Evolutionary conservation across 2,797 vertebrate species (phyloP), one percentile per base, ranked within the genome.

Genomic region (Pelodytes ibericus): DNA sequence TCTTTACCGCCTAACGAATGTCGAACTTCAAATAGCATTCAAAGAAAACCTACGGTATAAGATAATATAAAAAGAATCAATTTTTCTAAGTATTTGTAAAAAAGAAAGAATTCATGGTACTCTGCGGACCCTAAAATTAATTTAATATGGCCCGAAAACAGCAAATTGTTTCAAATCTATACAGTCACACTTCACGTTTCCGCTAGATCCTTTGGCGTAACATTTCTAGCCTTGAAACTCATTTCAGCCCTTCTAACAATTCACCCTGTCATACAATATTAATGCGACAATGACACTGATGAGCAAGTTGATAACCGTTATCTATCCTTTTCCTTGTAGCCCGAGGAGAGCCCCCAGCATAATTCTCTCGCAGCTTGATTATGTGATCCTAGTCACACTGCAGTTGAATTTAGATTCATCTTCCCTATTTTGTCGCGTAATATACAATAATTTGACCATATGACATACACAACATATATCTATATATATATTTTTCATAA

Each of bases 281-380:
- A 79, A 79, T 74, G 71, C 74, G 71, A 79, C 77, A 79, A 79
- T 79, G 77, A 79, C 77, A 79, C 77, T 69, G 77, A 79, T 79
- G 77, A 79, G 64, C 71, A 57, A 41, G 30, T 58, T 79, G 77
- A 79, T 79, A 72, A 79, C 57, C 64, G 65, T 62, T 79, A 79
- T 79, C 77, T 79, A 79, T 79, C 71, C 62, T 39, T 69, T 69
- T 13, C 71, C 71, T 79, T 73, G 77, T 79, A 69, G 71, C 77
- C 77, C 18, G 27, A 79, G 64, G 77, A 74, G 69, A 74, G 77
- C 77, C 77, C 77, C 57, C 57, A 68, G 77, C 71, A 79, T 68
- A 73, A 79, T 68, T 68, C 71, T 73, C 74, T 73, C 71, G 22
- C 71, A 73, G 71, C 58, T 69, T 73, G 71, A 79, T 79, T 79